These are phyloP conservation scores for Microctonus aethiopoides DNA, from an alignment of 2,888 invertebrate genomes.

Conservation along the genomic window DNA sequence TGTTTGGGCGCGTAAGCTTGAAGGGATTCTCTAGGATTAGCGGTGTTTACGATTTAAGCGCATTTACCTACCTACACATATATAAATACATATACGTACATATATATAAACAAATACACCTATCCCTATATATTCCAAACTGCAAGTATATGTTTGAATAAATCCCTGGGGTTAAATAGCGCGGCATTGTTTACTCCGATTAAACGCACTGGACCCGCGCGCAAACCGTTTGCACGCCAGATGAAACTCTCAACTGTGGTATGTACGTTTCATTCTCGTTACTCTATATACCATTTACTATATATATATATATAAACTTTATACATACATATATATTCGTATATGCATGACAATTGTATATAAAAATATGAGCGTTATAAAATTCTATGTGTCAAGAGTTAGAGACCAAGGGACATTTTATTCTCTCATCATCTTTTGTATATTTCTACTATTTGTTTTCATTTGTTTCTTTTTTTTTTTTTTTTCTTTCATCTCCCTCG, in stretches of 20 bases:
- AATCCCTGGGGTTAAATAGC: conserved; percentile 47
- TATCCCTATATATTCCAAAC: background rate
- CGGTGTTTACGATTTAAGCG: conserved; percentile 60
- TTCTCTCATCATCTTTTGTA: background rate
- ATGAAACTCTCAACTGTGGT: conserved; percentile 2
- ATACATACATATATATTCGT: background rate
- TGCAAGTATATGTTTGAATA: conserved; percentile 57
- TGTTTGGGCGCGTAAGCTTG: conserved; percentile 29
- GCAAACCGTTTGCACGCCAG: conserved; percentile 11
- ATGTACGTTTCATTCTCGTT: background rate
- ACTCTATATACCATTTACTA: background rate
- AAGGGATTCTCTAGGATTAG: conserved; percentile 55
- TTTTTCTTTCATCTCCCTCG: background rate
- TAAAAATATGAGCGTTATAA: background rate
- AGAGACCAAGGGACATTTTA: background rate
- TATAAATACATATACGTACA: background rate
- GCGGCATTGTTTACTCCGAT: conserved; percentile 32
- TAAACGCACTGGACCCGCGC: conserved; percentile 7
- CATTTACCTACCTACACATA: conserved; percentile 46
- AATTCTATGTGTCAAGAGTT: background rate
- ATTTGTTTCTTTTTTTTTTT: too few relatives aligned
- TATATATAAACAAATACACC: background rate
- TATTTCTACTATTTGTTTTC: background rate
- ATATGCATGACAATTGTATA: background rate
- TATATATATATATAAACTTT: too few relatives aligned